phyloP scores from a whole-genome alignment of 1,140 invertebrate genomes.

The Thalassaphorura encarpata region DNA sequence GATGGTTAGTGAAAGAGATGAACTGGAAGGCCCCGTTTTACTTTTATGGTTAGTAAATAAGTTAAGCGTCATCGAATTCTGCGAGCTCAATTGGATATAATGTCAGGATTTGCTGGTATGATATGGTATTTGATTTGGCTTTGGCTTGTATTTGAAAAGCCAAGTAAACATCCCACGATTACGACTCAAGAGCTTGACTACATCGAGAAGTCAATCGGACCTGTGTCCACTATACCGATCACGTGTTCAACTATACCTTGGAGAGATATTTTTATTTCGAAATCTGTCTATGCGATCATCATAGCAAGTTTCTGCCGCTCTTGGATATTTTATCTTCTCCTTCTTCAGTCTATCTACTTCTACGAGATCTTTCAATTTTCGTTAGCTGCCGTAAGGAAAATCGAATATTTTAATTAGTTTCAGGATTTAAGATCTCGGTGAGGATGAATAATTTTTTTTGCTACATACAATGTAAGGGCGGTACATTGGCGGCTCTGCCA shows the following conservation, averaged over 20 bases:
- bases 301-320: slow-evolving; percentile 98
- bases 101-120: slow-evolving; percentile 39
- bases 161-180: slow-evolving; percentile 87
- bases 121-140: slow-evolving; percentile 87
- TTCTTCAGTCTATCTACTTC: slow-evolving; percentile 92
- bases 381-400: slow-evolving; percentile 66
- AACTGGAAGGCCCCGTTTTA: slow-evolving; percentile 95
- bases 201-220: slow-evolving; percentile 89
- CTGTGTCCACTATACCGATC: slow-evolving; percentile 43
- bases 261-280: slow-evolving; percentile 85
- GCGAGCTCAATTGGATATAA: not conserved
- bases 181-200: slow-evolving; percentile 80
- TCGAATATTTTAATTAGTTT: not conserved
- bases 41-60: slow-evolving; percentile 70
- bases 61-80: too few species aligned
- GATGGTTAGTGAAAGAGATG: slow-evolving; percentile 73
- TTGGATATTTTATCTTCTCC: slow-evolving; percentile 99
- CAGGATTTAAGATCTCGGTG: not conserved
- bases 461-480: slow-evolving; percentile 58
- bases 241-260: slow-evolving; percentile 83
- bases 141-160: slow-evolving; percentile 88
- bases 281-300: slow-evolving; percentile 97
- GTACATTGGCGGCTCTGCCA: slow-evolving; percentile 85
- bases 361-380: slow-evolving; percentile 80
- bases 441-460: not conserved